These are phyloP conservation scores for Percopsis transmontana DNA, from an alignment of 2,113 vertebrate genomes.

Conservation along the genomic window DNA sequence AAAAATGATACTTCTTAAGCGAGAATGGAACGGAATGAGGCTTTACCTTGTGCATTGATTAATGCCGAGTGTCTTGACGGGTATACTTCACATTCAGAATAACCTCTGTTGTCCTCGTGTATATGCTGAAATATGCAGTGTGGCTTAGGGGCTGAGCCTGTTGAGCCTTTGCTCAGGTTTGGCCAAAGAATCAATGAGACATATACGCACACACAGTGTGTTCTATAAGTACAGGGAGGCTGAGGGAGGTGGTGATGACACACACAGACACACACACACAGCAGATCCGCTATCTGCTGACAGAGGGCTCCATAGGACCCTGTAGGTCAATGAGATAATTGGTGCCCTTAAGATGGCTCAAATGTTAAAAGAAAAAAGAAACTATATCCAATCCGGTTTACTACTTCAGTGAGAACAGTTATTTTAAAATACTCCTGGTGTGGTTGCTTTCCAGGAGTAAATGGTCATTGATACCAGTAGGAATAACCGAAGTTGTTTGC, in stretches of 20 bases:
- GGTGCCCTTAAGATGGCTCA: too few relatives aligned
- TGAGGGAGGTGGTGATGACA: background rate
- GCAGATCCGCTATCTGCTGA: background rate
- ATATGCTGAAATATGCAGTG: constrained; percentile 24
- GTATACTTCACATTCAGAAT: constrained; percentile 22
- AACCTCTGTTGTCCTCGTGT: constrained; percentile 17
- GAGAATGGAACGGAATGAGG: background rate
- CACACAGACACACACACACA: background rate
- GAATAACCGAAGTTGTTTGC: constrained; percentile 23
- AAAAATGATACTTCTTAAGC: too few relatives aligned
- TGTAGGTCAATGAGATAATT: too few relatives aligned
- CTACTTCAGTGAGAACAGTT: background rate
- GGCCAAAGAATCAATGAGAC: background rate
- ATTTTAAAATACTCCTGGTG: too few relatives aligned
- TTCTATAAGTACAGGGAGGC: background rate
- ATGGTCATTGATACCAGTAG: constrained; percentile 1
- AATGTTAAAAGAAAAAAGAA: background rate
- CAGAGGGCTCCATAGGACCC: too few relatives aligned
- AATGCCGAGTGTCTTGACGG: background rate
- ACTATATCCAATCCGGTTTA: background rate
- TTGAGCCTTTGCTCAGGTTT: background rate
- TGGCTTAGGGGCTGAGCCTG: background rate
- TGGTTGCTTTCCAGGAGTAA: constrained; percentile 11
- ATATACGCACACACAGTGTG: background rate
- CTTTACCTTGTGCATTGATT: background rate